Conservation (phyloP, 1,140 invertebrate species). For the Drosophila pseudoananassae region DNA sequence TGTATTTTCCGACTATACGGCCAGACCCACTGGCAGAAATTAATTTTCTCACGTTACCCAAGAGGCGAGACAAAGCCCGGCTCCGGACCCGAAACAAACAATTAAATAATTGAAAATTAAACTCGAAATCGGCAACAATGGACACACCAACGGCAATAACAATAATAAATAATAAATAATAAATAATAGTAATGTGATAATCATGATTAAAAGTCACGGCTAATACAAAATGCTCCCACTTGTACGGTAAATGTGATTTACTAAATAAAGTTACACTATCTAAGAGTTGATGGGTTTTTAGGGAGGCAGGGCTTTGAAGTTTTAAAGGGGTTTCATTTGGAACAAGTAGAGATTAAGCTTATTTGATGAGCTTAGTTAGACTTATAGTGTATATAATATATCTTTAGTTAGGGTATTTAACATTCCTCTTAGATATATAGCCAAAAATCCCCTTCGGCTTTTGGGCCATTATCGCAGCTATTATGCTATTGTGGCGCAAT, state of each 20-base stretch:
- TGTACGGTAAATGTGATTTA: slow-evolving; percentile 40
- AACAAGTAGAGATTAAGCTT: no score
- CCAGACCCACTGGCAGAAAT: slow-evolving; percentile 22
- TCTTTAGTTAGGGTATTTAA: background rate
- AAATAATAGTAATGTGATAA: slow-evolving; percentile 61
- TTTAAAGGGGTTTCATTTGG: no score
- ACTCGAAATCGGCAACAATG: slow-evolving; percentile 39
- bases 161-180: slow-evolving; percentile 29
- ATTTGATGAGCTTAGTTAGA: no score
- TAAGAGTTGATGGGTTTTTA: background rate
- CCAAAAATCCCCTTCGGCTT: background rate
- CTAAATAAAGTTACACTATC: slow-evolving; percentile 5
- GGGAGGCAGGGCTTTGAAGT: background rate
- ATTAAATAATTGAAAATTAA: slow-evolving; percentile 75
- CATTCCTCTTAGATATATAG: background rate
- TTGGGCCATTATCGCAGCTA: slow-evolving; percentile 50
- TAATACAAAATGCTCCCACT: slow-evolving; percentile 58
- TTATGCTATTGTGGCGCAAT: slow-evolving; percentile 75
- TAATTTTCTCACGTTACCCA: slow-evolving; percentile 70
- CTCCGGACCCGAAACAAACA: slow-evolving; percentile 29
- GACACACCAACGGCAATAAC: background rate
- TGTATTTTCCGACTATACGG: background rate
- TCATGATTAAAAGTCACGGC: slow-evolving; percentile 53
- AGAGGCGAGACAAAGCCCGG: slow-evolving; percentile 11
- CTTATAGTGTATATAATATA: no score